phyloP scores from a whole-genome alignment of 2,888 invertebrate species.

The Troides helena region DNA sequence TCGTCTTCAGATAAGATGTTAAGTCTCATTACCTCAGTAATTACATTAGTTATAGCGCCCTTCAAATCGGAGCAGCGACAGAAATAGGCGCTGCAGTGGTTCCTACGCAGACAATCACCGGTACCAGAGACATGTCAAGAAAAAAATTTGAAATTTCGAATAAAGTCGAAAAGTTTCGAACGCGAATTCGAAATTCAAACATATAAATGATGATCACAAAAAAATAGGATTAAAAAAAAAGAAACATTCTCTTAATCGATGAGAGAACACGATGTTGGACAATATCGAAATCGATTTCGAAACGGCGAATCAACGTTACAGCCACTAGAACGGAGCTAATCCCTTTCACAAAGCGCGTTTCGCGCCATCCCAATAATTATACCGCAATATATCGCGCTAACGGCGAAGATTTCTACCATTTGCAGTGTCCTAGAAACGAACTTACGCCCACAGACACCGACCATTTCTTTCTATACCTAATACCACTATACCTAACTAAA shows the following conservation, averaged over 20 bases:
- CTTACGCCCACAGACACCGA: constrained; percentile 66
- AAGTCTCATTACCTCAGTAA: no score
- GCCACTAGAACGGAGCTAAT: constrained; percentile 30
- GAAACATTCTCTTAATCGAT: not conserved
- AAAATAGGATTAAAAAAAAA: no score
- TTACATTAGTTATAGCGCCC: no score
- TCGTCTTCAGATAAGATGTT: no score
- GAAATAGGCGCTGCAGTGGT: no score
- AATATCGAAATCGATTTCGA: constrained; percentile 22
- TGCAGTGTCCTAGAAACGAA: constrained; percentile 74
- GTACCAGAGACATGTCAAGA: no score
- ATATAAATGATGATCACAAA: no score
- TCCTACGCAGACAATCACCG: no score
- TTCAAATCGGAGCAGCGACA: no score
- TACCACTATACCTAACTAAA: constrained; percentile 73
- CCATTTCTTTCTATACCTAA: constrained; percentile 77
- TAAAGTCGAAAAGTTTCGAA: no score
- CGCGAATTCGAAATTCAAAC: no score
- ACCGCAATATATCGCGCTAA: constrained; percentile 49
- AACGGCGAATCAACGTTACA: constrained; percentile 20
- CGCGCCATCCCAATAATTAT: constrained; percentile 43
- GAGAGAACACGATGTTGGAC: not conserved
- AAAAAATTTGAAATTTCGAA: no score
- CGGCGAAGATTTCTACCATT: constrained; percentile 72
- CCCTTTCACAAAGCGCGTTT: constrained; percentile 36